phyloP scores from a whole-genome alignment of 2,888 invertebrate genomes.

The Amphipyra berbera region DNA sequence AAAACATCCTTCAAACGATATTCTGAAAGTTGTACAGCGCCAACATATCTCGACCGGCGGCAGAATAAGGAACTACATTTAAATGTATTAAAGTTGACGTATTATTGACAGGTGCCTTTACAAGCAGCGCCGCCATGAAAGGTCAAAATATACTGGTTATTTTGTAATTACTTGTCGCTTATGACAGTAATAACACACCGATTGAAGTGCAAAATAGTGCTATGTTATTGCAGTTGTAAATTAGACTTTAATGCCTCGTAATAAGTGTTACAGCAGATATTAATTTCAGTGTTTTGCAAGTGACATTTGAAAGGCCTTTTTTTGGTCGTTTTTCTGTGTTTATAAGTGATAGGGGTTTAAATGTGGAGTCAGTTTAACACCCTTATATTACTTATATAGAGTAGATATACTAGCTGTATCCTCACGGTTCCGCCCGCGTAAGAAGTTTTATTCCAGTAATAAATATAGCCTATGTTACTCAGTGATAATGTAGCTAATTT shows the following conservation, averaged over 20 bases:
- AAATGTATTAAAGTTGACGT: not conserved
- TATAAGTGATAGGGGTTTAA: conserved; percentile 7
- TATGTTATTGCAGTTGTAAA: conserved; percentile 9
- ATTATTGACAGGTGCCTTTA: conserved; percentile 2
- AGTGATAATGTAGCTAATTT: no score
- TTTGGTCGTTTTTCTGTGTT: conserved; percentile 17
- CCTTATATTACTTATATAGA: not conserved
- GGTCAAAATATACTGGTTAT: conserved; percentile 14
- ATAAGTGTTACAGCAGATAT: conserved; percentile 22
- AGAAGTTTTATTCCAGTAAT: no score
- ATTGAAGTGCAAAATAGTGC: conserved; percentile 31
- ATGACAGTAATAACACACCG: conserved; percentile 45
- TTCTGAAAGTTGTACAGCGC: conserved; percentile 29
- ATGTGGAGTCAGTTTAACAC: not conserved
- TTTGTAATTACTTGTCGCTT: conserved; percentile 24
- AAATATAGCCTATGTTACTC: no score
- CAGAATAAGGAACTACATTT: not conserved
- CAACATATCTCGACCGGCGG: not conserved
- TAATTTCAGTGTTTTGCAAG: conserved; percentile 12
- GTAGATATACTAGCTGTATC: no score
- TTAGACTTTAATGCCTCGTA: conserved; percentile 23
- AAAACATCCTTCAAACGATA: conserved; percentile 25
- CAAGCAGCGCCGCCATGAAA: conserved; percentile 7
- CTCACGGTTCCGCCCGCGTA: no score
- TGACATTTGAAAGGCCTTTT: conserved; percentile 15